Evolutionary conservation across 2,888 invertebrate genomes (phyloP).

Genomic region (Pollenia labialis): DNA sequence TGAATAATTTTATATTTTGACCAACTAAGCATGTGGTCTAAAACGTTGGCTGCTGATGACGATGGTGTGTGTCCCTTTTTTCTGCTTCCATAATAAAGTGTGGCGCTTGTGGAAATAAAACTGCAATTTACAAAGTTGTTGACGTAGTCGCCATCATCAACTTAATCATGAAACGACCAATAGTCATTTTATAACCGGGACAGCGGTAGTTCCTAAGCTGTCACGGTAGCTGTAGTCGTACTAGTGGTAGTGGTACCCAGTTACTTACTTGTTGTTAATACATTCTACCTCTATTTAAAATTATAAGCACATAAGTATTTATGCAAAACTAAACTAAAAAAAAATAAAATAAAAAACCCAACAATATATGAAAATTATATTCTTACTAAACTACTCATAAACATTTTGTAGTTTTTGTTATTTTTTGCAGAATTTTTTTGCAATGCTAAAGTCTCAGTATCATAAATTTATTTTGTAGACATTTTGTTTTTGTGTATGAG

Average conservation of each 20-base stretch:
- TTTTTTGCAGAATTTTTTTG: constrained; percentile 65
- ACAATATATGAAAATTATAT: constrained; percentile 82
- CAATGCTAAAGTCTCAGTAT: constrained; percentile 74
- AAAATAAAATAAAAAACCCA: constrained; percentile 47
- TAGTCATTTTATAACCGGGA: constrained; percentile 50
- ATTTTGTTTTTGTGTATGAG: constrained; percentile 54
- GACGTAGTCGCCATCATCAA: constrained; percentile 70
- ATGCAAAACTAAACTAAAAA: background rate
- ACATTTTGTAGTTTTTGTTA: constrained; percentile 75
- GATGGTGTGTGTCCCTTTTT: constrained; percentile 61
- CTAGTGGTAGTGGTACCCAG: background rate
- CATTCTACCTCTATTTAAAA: constrained; percentile 37
- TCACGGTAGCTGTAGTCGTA: background rate
- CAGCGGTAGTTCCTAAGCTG: constrained; percentile 12
- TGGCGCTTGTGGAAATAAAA: constrained; percentile 71
- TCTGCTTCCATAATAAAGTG: constrained; percentile 59
- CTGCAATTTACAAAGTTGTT: constrained; percentile 69
- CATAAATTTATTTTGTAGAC: constrained; percentile 72
- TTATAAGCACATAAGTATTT: constrained; percentile 46
- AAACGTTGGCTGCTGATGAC: constrained; percentile 40
- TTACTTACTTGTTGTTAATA: constrained; percentile 20
- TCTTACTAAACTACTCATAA: constrained; percentile 80
- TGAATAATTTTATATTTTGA: constrained; percentile 65
- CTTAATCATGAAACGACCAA: constrained; percentile 61
- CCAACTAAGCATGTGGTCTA: constrained; percentile 70